Conservation (phyloP, 1,140 invertebrate genomes). For the Leptestheria dahalacensis region DNA sequence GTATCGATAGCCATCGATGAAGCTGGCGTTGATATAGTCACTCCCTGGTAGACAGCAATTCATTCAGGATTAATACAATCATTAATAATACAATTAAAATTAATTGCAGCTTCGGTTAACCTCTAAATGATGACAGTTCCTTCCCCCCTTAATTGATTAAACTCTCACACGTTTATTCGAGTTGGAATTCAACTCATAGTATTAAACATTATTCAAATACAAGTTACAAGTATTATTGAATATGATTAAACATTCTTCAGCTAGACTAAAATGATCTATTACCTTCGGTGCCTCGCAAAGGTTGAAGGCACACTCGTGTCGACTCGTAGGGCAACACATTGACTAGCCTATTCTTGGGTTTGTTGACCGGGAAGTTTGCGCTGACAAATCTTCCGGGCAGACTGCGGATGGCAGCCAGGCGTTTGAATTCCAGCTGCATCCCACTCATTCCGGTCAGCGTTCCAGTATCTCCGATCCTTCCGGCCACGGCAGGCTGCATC, state of each 20-base stretch:
- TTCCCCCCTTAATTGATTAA: too few species aligned
- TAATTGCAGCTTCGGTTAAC: too few species aligned
- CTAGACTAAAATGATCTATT: too few species aligned
- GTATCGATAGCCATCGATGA: slow-evolving; percentile 88
- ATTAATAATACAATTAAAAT: too few species aligned
- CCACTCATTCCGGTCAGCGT: slow-evolving; percentile 56
- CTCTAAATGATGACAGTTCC: too few species aligned
- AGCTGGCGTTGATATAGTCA: slow-evolving; percentile 98
- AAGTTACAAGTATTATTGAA: too few species aligned
- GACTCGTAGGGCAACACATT: slow-evolving; percentile 96
- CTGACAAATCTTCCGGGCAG: slow-evolving; percentile 87
- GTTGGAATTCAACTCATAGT: too few species aligned
- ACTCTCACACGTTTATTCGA: too few species aligned
- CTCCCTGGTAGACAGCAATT: too few species aligned
- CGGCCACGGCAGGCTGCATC: slow-evolving; percentile 47
- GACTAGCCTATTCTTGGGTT: slow-evolving; percentile 93
- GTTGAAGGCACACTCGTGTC: slow-evolving; percentile 82
- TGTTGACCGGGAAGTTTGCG: slow-evolving; percentile 90
- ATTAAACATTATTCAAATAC: neutral
- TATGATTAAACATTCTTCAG: too few species aligned
- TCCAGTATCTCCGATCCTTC: slow-evolving; percentile 38
- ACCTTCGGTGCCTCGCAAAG: slow-evolving; percentile 73
- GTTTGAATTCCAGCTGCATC: slow-evolving; percentile 97
- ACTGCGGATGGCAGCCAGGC: slow-evolving; percentile 83
- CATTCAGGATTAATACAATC: too few species aligned